Evolutionary conservation across 2,113 vertebrate genomes (phyloP).

Genomic region (Brachypodius melanocephalos): DNA sequence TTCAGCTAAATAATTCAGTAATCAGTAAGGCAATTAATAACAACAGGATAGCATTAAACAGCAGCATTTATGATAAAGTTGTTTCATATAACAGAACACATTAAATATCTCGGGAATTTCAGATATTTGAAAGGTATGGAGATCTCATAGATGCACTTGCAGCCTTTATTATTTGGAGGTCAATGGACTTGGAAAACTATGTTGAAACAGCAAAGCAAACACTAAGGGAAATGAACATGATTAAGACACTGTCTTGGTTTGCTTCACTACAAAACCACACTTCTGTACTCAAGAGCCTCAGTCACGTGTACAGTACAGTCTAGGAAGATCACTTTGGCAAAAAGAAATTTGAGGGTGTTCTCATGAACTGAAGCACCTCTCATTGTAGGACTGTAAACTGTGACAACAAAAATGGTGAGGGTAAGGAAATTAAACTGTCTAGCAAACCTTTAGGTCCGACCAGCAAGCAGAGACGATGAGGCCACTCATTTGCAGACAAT

Average conservation of each 20-base stretch:
- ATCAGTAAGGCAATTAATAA: not conserved
- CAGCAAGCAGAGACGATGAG: not conserved
- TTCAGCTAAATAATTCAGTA: not conserved
- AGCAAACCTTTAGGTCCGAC: not conserved
- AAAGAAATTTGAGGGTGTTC: not conserved
- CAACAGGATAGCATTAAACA: not conserved
- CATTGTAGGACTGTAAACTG: not conserved
- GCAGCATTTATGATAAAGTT: not conserved
- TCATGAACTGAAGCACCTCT: not conserved
- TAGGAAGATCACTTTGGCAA: not conserved
- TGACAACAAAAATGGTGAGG: not conserved
- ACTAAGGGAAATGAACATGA: not conserved
- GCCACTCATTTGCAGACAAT: not conserved
- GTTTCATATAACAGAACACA: not conserved
- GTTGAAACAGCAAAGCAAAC: slow-evolving; percentile 34
- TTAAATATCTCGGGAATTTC: not conserved
- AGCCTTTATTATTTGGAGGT: not conserved
- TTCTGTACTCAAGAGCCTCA: not conserved
- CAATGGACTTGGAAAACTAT: slow-evolving; percentile 9
- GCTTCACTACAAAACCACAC: not conserved
- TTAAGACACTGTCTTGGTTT: not conserved
- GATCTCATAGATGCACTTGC: not conserved
- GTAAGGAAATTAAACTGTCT: not conserved
- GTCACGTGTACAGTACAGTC: accelerated
- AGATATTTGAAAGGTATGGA: not conserved